Evolutionary conservation across 2,113 vertebrate genomes (phyloP).

Genomic region (Protomyctophum bolini): DNA sequence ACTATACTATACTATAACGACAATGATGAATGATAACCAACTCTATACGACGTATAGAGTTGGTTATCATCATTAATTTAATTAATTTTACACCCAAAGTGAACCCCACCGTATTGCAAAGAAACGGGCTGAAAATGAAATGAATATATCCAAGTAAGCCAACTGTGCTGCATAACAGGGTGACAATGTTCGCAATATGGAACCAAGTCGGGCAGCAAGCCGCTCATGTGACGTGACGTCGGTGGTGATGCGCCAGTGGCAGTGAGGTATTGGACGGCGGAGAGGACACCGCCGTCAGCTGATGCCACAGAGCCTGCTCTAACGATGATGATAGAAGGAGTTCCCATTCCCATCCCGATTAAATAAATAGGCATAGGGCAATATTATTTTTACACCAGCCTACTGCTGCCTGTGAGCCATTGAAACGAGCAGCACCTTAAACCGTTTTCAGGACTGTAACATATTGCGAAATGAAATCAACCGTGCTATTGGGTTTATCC

Average conservation of each 20-base stretch:
- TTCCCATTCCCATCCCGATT: background rate
- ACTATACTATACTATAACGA: too few species aligned
- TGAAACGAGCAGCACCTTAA: background rate
- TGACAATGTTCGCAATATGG: constrained; percentile 28
- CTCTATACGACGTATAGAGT: too few species aligned
- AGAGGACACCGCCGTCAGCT: constrained; percentile 18
- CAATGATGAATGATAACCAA: too few species aligned
- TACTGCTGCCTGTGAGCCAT: background rate
- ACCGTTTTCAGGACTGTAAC: background rate
- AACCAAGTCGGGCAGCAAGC: constrained; percentile 36
- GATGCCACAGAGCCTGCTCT: background rate
- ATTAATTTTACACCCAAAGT: too few species aligned
- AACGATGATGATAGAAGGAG: constrained; percentile 19
- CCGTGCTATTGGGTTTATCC: background rate
- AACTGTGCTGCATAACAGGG: background rate
- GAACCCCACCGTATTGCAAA: too few species aligned
- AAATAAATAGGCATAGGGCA: too few species aligned
- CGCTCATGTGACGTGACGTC: constrained; percentile 63
- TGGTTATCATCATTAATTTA: too few species aligned
- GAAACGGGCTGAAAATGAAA: background rate
- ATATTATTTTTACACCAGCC: too few species aligned
- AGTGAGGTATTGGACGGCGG: constrained; percentile 30
- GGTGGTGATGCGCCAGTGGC: constrained; percentile 21
- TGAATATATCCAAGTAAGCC: background rate
- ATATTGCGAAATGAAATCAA: background rate